Evolutionary conservation across 1,140 invertebrate species (phyloP), one percentile per base, ranked within the genome.

Genomic region (Ruditapes philippinarum): DNA sequence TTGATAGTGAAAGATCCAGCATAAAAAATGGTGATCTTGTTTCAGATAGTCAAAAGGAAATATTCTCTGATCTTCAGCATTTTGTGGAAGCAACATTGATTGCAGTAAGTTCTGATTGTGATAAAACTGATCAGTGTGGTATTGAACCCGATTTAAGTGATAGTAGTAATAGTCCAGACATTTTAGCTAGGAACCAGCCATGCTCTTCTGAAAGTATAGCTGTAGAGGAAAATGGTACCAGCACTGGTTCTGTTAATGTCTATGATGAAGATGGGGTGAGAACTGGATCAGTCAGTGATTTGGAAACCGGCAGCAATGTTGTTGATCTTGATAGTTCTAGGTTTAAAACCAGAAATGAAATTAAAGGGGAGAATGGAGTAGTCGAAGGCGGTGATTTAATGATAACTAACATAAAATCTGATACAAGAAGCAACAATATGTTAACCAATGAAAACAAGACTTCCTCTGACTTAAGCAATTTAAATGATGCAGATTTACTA

Each of bases 81-180:
- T 57, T 80, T 80, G 54, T 80, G 7, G 78, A 80, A 60, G 78
- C 49, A 5, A 80, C 78, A 22, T 22, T 80, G 49, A 80, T 38
- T 80, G 78, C 78, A 17, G 54, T 36, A 1, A 49, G 3, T 76
- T 2, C 73, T 19, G 45, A 51, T 12, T 28, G 22, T 22, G 42
- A 28, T 14, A 76, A 76, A 51, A 7, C 33, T 51, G 65, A 70
- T 36, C 1, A n/a, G 19, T 4, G 1, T 28, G 25, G 49, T 28
- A 70, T 19, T 70, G 65, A 22, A 70, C 25, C 25, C n/a, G 25
- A 62, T n/a, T 4, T 28, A 9, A 70, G 14, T 17, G 28, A 38
- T 38, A 33, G 7, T 5, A 70, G 33, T 33, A n/a, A n/a, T n/a
- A 70, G 65, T 40, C 3, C 11, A 14, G 65, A 19, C 4, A 70